Conservation (phyloP, 1,140 invertebrate species). For the Drosophila funebris region DNA sequence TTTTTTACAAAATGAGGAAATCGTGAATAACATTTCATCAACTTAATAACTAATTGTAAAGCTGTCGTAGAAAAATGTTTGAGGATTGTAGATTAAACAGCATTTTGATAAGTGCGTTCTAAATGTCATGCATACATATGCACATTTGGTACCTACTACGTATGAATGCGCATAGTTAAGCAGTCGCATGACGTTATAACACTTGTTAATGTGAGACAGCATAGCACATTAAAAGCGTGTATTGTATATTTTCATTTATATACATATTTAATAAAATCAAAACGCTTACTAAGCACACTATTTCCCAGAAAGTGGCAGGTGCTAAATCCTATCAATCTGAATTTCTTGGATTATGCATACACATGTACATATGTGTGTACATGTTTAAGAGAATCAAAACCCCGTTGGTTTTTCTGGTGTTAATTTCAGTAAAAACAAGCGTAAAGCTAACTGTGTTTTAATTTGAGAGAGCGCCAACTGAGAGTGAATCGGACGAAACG, state of each 20-base stretch:
- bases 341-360: constrained; percentile 3
- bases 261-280: neutral
- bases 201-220: neutral
- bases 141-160: no score
- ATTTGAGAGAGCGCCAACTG: constrained; percentile 14
- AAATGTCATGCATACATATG: neutral
- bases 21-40: neutral
- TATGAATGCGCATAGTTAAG: constrained; percentile 2
- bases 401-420: constrained; percentile 38
- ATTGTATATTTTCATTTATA: neutral
- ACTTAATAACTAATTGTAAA: neutral
- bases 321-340: constrained; percentile 26
- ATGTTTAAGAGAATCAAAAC: neutral
- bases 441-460: constrained; percentile 51
- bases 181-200: neutral
- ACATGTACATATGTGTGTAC: no score
- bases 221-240: neutral
- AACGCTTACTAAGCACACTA: neutral
- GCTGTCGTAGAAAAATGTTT: neutral
- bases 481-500: constrained; percentile 20
- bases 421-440: constrained; percentile 70
- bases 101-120: constrained; percentile 1
- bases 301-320: constrained; percentile 4
- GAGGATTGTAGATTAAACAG: neutral
- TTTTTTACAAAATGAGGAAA: neutral